phyloP scores from a whole-genome alignment of 2,113 vertebrate species.

The Bubo blakistoni region DNA sequence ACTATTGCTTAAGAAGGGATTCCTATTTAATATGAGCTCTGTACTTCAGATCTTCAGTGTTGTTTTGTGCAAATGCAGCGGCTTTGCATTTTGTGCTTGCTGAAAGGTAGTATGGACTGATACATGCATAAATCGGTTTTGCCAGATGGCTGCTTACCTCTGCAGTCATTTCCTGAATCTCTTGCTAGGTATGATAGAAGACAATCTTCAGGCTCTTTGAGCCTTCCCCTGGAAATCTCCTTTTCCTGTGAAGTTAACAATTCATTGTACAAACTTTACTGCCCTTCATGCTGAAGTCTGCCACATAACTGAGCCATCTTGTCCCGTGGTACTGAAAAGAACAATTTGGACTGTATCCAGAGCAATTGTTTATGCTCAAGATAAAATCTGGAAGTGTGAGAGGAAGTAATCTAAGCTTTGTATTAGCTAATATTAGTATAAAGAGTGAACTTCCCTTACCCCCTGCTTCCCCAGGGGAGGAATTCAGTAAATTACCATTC shows the following conservation, averaged over 20 bases:
- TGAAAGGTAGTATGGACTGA: neutral
- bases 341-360: neutral
- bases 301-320: rapidly evolving
- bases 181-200: neutral
- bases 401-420: neutral
- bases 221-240: neutral
- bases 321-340: neutral
- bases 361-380: neutral
- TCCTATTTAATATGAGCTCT: neutral
- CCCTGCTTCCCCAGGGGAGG: neutral
- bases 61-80: neutral
- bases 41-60: neutral
- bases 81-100: neutral
- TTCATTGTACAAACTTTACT: neutral
- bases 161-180: neutral
- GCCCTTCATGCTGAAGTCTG: neutral
- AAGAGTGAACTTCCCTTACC: neutral
- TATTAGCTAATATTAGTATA: neutral
- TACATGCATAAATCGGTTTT: rapidly evolving
- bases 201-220: neutral
- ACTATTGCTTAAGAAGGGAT: neutral
- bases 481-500: neutral
- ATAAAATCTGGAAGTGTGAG: neutral
- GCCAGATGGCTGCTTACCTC: neutral
- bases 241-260: neutral